Conservation (phyloP, 2,888 invertebrate genomes). For the Epirrhoe tristata region DNA sequence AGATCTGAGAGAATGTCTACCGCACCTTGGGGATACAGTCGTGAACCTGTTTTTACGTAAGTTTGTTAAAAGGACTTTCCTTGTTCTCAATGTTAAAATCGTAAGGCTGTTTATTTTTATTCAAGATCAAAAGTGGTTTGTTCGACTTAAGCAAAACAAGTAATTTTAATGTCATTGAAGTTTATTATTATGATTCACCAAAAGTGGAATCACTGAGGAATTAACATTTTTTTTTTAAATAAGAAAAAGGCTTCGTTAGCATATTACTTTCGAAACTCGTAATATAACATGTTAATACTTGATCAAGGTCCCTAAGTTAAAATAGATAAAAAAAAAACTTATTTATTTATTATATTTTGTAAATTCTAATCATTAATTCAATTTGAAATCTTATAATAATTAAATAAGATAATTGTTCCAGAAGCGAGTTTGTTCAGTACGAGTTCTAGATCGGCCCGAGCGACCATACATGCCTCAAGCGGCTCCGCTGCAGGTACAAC, state of each 20-base stretch:
- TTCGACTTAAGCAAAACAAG: neutral
- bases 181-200: neutral
- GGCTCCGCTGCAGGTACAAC: slow-evolving; percentile 24
- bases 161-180: neutral
- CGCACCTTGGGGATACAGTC: too few species aligned
- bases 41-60: too few species aligned
- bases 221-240: neutral
- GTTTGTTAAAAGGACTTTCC: neutral
- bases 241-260: neutral
- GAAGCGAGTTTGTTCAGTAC: slow-evolving; percentile 25
- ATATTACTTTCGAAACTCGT: too few species aligned
- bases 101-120: neutral
- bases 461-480: slow-evolving; percentile 19
- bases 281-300: too few species aligned
- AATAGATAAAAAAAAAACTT: too few species aligned
- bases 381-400: neutral
- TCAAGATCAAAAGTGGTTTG: slow-evolving; percentile 4
- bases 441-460: slow-evolving; percentile 19
- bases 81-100: neutral
- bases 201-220: neutral
- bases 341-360: too few species aligned
- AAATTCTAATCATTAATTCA: too few species aligned
- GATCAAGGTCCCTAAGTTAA: too few species aligned
- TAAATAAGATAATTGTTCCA: slow-evolving; percentile 7
- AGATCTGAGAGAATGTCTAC: too few species aligned